phyloP scores from a whole-genome alignment of 2,113 vertebrate genomes.

The Lanius collurio region DNA sequence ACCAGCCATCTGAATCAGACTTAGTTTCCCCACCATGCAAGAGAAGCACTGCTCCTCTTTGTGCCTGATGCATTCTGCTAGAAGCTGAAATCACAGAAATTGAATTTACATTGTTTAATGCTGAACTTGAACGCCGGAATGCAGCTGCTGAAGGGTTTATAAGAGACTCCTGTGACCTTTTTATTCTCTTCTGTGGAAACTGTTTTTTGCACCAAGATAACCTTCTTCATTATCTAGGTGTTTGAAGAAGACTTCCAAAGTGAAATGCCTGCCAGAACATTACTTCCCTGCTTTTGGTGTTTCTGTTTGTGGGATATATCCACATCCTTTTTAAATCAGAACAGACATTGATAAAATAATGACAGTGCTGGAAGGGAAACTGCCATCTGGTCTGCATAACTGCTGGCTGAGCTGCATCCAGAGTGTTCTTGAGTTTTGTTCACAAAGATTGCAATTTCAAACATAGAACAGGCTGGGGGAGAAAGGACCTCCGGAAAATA shows the following conservation, averaged over 20 bases:
- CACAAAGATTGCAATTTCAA: background rate
- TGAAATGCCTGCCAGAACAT: background rate
- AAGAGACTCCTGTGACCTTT: background rate
- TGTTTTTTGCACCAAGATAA: background rate
- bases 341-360: slow-evolving; percentile 45
- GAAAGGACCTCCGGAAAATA: background rate
- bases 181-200: background rate
- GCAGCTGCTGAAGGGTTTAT: accelerated
- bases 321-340: background rate
- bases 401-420: background rate
- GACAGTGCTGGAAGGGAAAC: background rate
- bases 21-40: background rate
- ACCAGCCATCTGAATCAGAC: background rate
- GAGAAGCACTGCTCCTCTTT: background rate
- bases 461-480: background rate
- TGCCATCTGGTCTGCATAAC: slow-evolving; percentile 45
- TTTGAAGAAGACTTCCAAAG: background rate
- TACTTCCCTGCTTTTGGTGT: background rate
- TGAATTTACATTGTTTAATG: background rate
- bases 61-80: background rate
- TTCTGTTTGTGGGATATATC: background rate
- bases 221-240: background rate
- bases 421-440: background rate
- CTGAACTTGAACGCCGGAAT: background rate
- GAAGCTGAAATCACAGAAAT: background rate